Evolutionary conservation across 2,113 vertebrate genomes (phyloP).

Genomic region (Calonectris borealis): DNA sequence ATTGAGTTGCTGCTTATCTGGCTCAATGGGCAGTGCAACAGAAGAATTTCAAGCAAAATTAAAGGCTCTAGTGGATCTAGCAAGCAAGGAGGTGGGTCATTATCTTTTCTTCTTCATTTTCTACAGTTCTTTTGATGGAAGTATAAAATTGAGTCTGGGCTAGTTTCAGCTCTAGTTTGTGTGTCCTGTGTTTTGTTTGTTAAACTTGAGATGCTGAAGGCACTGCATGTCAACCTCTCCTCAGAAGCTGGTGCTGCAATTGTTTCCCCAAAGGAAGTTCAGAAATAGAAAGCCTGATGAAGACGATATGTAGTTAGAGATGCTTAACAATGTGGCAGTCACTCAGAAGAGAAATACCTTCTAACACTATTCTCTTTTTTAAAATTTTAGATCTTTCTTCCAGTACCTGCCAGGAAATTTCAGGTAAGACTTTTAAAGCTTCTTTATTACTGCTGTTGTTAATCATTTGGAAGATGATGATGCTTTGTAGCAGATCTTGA

Average conservation of each 20-base stretch:
- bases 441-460: not conserved
- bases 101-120: not conserved
- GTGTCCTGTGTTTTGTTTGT: not conserved
- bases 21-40: not conserved
- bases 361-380: not conserved
- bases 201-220: not conserved
- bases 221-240: not conserved
- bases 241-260: slow-evolving; percentile 18
- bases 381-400: slow-evolving; percentile 1
- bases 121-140: not conserved
- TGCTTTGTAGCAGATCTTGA: not conserved
- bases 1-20: not conserved
- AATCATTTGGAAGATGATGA: not conserved
- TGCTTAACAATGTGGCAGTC: not conserved
- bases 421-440: slow-evolving; percentile 25
- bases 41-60: not conserved
- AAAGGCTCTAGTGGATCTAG: not conserved
- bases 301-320: slow-evolving; percentile 11
- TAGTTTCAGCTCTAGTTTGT: not conserved
- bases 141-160: not conserved
- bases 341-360: not conserved
- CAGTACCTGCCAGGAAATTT: not conserved
- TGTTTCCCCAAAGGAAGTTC: slow-evolving; percentile 64
- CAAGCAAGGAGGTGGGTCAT: not conserved
- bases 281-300: slow-evolving; percentile 63